Base-by-base conservation (phyloP, 2,888 invertebrate genomes). In the Drosophila flavopinicola region DNA sequence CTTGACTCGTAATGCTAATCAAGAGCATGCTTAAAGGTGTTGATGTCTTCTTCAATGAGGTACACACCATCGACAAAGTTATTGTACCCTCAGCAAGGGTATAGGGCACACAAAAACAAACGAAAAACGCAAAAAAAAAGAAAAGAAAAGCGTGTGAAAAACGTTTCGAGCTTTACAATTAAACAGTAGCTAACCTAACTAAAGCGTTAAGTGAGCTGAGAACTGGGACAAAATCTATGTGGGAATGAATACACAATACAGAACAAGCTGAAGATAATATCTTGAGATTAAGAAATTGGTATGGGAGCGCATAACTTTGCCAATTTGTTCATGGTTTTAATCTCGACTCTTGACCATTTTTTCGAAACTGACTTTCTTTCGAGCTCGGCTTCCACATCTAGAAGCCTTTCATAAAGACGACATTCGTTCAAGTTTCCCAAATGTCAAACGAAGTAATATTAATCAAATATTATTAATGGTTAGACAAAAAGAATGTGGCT, bases 131-230 rank as follows among this genome's bases (percentile, higher is more conserved):
- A 42, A 44, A 13, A 3, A n/a, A 27, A 30, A 25, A 11, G 13
- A n/a, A 33, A 6, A n/a, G 7, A 41, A 30, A 7, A 35, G 13
- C 33, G 73, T 68, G 84, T 20, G 52, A 69, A 74, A 64, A 77
- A 41, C 71, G 41, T 42, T 41, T 6, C 37, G 32, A 69, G 54
- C 39, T 56, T 17, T 39, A 63, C 82, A 74, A 78, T 85, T 58
- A 74, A 85, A 74, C 82, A 66, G 77, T 69, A 85, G 77, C 82
- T 39, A 52, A 45, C 13, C 49, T 27, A 53, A 52, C 51, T 25
- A 58, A 74, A 74, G 69, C 53, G 57, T 64, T 64, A 65, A 75
- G 54, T 70, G 71, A 32, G 74, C 52, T 39, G 58, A 33, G 69
- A 66, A 60, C 15, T 47, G 41, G 32, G 27, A 35, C 25, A 37